Evolutionary conservation across 2,888 invertebrate species (phyloP), one percentile per base, ranked within the genome.

Genomic region (Trissolcus japonicus): DNA sequence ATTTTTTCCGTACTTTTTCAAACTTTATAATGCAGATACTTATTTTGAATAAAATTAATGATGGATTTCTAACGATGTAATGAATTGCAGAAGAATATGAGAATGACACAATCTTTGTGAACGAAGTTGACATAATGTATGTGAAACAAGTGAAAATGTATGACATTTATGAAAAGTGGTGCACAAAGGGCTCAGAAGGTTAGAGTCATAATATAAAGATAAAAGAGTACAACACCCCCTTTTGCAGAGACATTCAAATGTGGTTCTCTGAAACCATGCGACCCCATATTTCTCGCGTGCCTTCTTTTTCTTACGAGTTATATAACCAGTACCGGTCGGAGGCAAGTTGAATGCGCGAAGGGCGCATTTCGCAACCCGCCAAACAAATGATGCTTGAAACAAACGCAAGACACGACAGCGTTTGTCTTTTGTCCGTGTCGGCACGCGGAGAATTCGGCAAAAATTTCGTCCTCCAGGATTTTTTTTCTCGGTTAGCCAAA

Each of bases 301-400:
- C 83, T 83, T 77, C 78, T 79, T 35, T 57, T 69, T 78, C 77
- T 79, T 75, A 76, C 66, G 61, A 82, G 80, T 79, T 69, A 80
- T 77, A 77, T 72, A 61, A 61, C 61, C 72, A 50, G 65, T 69
- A 69, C 67, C 72, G 72, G 67, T 77, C 78, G 63, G 63, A 62
- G 62, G 62, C 56, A 43, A 61, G 59, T 46, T 63, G 40, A 25
- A 35, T 19, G 29, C 55, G 73, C 55, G 69, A 61, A 59, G 62
- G 74, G 55, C 73, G 65, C 65, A 77, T 78, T 80, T 79, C 79
- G 79, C 76, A 80, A 80, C 80, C 83, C 82, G 82, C 82, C 86
- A 87, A 89, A 89, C 86, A 88, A 89, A 89, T 89, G 88, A 88
- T 85, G 88, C 88, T 88, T 88, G 89, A 88, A 89, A 88, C 88